Base-by-base conservation (phyloP, 2,797 vertebrate species). In the Pseudochaenichthys georgianus region DNA sequence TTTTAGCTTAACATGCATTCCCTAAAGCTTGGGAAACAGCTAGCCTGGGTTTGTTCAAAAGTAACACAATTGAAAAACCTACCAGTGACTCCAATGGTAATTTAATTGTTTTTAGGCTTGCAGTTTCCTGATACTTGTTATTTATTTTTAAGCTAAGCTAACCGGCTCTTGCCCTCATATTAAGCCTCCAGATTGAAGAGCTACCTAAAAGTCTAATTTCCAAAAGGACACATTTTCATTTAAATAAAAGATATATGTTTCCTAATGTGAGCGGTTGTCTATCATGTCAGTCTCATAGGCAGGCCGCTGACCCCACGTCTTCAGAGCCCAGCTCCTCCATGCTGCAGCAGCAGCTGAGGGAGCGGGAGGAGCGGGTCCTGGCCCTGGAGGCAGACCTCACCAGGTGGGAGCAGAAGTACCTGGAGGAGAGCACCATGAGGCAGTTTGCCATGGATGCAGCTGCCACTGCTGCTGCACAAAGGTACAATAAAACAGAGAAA, bases 381-480 rank as follows among this genome's bases (percentile, higher is more conserved):
- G 98, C 97, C 0, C 92, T 99, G 80, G 98, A 99, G 87, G 98
- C 98, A 0, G 98, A 99, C 86, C 98, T 99, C 95, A 99, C 97
- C 75, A 98, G 97, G 88, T 99, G 98, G 98, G 98, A 99, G 84
- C 98, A 99, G 80, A 99, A 99, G 83, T 99, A 98, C 71, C 86
- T 99, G 85, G 98, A 99, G 89, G 98, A 99, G 78, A 97, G 97
- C 85, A 98, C 97, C 77, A 99, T 99, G 97, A 94, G 97, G 67
- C 97, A 99, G 92, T 99, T 99, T 2, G 98, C 97, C 63, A 98
- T 99, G 98, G 98, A 99, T 0, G 98, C 97, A 0, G 98, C 98
- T 0, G 98, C 98, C 64, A 98, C 98, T 0, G 98, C 98, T 0
- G 97, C 98, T 0, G 96, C 98, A 2, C 97, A 99, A 90, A 96